Conservation (phyloP, 2,888 invertebrate genomes). For the Tipula helvola region DNA sequence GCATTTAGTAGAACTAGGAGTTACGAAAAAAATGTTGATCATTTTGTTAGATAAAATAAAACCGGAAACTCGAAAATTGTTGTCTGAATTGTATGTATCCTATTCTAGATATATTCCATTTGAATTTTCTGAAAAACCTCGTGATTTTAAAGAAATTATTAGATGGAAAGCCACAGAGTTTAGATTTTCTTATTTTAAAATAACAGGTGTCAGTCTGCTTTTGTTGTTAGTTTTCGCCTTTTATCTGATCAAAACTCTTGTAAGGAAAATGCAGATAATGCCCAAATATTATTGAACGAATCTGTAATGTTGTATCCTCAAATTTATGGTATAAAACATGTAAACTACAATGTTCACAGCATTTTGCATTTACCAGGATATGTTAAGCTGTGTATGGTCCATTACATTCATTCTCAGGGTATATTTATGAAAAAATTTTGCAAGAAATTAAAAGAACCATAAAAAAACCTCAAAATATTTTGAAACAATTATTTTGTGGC, state of each 20-base stretch:
- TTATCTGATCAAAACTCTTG: background rate
- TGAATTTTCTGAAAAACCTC: background rate
- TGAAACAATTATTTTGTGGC: no score
- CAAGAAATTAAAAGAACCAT: no score
- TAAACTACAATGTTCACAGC: background rate
- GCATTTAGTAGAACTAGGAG: background rate
- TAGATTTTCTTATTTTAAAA: background rate
- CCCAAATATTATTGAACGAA: conserved; percentile 4
- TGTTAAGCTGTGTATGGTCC: background rate
- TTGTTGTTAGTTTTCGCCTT: background rate
- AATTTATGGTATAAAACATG: conserved; percentile 14
- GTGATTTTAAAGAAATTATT: background rate
- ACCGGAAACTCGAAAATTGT: background rate
- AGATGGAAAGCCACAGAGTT: conserved; percentile 9
- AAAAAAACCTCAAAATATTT: no score
- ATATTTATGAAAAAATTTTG: no score
- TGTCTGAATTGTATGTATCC: background rate
- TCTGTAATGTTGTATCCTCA: conserved; percentile 16
- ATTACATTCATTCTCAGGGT: background rate
- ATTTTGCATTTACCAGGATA: no score
- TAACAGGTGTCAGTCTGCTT: no score
- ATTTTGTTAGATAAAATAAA: background rate
- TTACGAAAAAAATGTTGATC: background rate
- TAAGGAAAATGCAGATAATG: background rate
- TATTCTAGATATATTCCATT: background rate